These are phyloP conservation scores for Eueremaeus valkanovi DNA, from an alignment of 2,888 invertebrate species.

Conservation along the genomic window DNA sequence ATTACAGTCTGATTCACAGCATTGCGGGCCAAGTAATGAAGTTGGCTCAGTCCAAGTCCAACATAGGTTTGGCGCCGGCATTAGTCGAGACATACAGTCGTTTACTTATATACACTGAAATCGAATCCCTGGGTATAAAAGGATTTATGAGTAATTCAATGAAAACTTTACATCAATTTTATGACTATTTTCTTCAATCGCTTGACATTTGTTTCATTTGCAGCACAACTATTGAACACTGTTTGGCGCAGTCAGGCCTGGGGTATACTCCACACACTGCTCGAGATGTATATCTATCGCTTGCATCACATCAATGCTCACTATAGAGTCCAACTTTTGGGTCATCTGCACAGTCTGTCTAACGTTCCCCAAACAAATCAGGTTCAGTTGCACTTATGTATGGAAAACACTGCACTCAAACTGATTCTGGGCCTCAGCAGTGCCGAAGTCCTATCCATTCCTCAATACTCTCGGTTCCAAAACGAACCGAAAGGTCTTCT, in stretches of 20 bases:
- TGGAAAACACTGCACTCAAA: constrained; percentile 80
- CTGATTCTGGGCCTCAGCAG: constrained; percentile 86
- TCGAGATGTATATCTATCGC: constrained; percentile 95
- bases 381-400: constrained; percentile 85
- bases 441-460: constrained; percentile 73
- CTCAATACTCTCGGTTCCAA: constrained; percentile 84
- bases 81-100: constrained; percentile 91
- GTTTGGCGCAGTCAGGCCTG: constrained; percentile 89
- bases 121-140: constrained; percentile 92
- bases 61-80: constrained; percentile 75
- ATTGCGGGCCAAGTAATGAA: constrained; percentile 78
- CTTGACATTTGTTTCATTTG: constrained; percentile 40
- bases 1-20: constrained; percentile 67
- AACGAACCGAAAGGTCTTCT: constrained; percentile 78
- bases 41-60: constrained; percentile 75
- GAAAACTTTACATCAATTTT: constrained; percentile 57
- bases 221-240: constrained; percentile 79
- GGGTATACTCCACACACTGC: constrained; percentile 88
- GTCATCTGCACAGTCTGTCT: constrained; percentile 83
- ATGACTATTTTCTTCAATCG: neutral
- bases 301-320: constrained; percentile 95
- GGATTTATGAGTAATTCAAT: constrained; percentile 78
- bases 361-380: constrained; percentile 91
- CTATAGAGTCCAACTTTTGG: constrained; percentile 84
- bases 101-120: constrained; percentile 88